These are phyloP conservation scores for Aramus guarauna DNA, from an alignment of 2,113 vertebrate genomes.

Conservation along the genomic window DNA sequence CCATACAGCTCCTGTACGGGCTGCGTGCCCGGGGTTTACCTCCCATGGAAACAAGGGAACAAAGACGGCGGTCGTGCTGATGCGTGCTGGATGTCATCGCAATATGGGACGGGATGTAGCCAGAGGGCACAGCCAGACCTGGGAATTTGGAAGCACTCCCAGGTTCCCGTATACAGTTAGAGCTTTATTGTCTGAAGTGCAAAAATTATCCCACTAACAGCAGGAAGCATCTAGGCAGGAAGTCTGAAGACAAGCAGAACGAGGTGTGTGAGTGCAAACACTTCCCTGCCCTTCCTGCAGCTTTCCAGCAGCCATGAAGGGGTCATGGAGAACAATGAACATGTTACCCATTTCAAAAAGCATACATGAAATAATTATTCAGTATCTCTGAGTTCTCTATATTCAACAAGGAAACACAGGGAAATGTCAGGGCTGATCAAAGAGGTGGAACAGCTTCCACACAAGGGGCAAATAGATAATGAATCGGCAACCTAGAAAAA, in stretches of 20 bases:
- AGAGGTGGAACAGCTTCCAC: neutral
- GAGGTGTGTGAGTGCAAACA: neutral
- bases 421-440: neutral
- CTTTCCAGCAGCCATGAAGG: neutral
- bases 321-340: neutral
- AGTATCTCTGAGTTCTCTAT: neutral
- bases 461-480: rapidly evolving
- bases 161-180: neutral
- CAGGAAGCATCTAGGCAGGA: conserved; percentile 48
- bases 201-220: conserved; percentile 5
- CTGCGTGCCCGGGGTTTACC: neutral
- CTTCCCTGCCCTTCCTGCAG: conserved; percentile 41
- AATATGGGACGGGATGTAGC: neutral
- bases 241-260: neutral
- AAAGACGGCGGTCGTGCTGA: neutral
- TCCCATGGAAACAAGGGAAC: neutral
- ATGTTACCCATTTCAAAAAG: neutral
- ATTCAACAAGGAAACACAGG: neutral
- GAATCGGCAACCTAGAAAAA: neutral
- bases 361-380: neutral
- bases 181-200: conserved; percentile 31
- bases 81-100: neutral
- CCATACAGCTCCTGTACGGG: neutral
- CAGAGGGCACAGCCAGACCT: conserved; percentile 10
- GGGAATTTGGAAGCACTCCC: conserved; percentile 40